Percentiles rank a stretch among this genome's conserved stretches.
These are phyloP conservation scores for Sicus ferrugineus DNA, from an alignment of 2,888 invertebrate genomes.

Conservation along the genomic window DNA sequence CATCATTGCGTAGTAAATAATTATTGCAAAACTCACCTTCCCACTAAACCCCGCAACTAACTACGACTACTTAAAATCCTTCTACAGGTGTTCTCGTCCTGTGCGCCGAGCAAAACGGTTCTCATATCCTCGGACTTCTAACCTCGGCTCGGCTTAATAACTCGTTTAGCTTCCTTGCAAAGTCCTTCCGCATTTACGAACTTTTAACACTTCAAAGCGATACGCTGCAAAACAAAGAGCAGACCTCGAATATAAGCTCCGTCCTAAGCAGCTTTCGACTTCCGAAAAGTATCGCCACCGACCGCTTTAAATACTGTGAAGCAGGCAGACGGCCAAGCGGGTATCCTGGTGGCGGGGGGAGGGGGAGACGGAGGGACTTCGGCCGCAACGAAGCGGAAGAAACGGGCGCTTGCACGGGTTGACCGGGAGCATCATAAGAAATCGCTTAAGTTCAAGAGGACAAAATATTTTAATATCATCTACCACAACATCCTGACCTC, in stretches of 20 bases:
- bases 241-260: conserved; percentile 15
- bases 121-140: background rate
- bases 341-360: background rate
- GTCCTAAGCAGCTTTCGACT: conserved; percentile 40
- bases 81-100: background rate
- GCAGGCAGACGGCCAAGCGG: background rate
- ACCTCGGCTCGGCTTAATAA: background rate
- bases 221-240: conserved; percentile 8
- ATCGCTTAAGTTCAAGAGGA: background rate
- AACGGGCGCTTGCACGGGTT: background rate
- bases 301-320: conserved; percentile 22
- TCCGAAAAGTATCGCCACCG: conserved; percentile 29
- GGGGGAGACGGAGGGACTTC: background rate
- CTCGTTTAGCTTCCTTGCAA: background rate
- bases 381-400: background rate
- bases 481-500: background rate
- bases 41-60: no score
- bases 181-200: conserved; percentile 11
- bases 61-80: background rate
- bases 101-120: no score
- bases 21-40: no score
- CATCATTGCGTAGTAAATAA: no score
- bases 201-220: conserved; percentile 29
- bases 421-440: background rate
- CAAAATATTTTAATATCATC: conserved; percentile 10